These are phyloP conservation scores for Epinotia nisella DNA, from an alignment of 2,888 invertebrate species.

Conservation along the genomic window DNA sequence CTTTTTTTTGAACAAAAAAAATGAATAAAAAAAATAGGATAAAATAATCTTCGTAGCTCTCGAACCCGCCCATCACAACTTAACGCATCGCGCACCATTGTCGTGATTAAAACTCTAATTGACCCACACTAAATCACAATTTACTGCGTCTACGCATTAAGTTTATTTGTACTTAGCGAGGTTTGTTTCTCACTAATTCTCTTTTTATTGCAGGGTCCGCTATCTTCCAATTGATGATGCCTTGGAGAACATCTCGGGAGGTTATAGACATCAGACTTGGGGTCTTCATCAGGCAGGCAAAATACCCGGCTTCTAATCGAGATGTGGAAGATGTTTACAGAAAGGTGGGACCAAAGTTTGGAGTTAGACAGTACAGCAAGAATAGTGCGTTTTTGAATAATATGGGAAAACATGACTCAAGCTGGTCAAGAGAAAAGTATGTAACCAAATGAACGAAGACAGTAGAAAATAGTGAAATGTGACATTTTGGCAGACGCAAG, in stretches of 20 bases:
- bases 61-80: constrained; percentile 69
- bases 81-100: constrained; percentile 80
- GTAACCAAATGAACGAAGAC: too few species aligned
- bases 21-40: too few species aligned
- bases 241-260: constrained; percentile 2
- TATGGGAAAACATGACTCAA: too few species aligned
- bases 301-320: neutral
- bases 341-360: too few species aligned
- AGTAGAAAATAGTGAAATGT: too few species aligned
- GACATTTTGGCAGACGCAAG: neutral
- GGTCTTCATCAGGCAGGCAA: neutral
- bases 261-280: neutral
- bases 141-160: constrained; percentile 68
- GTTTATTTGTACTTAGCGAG: constrained; percentile 51
- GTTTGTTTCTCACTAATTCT: constrained; percentile 44
- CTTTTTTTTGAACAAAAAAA: too few species aligned
- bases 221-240: constrained; percentile 9
- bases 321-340: neutral
- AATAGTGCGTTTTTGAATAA: too few species aligned
- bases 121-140: constrained; percentile 83
- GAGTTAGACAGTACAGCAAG: too few species aligned
- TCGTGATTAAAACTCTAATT: constrained; percentile 84
- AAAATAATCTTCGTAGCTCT: neutral
- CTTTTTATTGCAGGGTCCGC: constrained; percentile 30
- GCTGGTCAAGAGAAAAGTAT: too few species aligned